Evolutionary conservation across 2,888 invertebrate species (phyloP), one percentile per base, ranked within the genome.

Genomic region (Steromphala cineraria): DNA sequence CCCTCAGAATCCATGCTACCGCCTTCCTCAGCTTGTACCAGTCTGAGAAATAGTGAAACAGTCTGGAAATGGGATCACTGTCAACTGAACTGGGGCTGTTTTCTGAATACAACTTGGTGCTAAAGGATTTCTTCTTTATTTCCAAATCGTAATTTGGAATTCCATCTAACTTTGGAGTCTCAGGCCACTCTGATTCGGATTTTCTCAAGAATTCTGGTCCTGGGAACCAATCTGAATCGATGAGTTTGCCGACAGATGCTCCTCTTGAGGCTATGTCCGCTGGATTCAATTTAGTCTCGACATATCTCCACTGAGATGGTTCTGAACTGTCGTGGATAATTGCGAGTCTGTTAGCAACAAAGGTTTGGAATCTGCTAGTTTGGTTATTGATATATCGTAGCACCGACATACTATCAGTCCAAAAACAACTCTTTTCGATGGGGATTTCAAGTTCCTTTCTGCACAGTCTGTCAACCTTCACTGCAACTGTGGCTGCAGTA

Each of bases 381-480:
- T 75, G 52, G 53, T 75, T 75, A 21, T 19, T 28, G 28, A n/a
- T n/a, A n/a, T n/a, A n/a, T n/a, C n/a, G n/a, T n/a, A n/a, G n/a
- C n/a, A n/a, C n/a, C n/a, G 76, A 55, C 36, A 55, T 76, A 53
- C 76, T 76, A 53, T 76, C 55, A 13, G 76, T 53, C 76, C 76
- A 76, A 53, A 76, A 76, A 17, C 28, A 31, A n/a, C 19, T 55
- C 7, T 53, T 24, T 2, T 46, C 46, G 10, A 46, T 46, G 4
- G 4, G 46, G 46, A 46, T 46, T 7, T 76, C 21, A 53, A 55
- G 21, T 21, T 21, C 17, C n/a, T 53, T 53, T 53, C 55, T 55
- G 28, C 24, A n/a, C 53, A 53, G 19, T 53, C 19, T 24, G 17
- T n/a, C 53, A 15, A 75, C 53, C 19, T 53, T 75, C 4, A 17